These are phyloP conservation scores for Heliconius eleuchia DNA, from an alignment of 1,140 invertebrate species.

Conservation along the genomic window DNA sequence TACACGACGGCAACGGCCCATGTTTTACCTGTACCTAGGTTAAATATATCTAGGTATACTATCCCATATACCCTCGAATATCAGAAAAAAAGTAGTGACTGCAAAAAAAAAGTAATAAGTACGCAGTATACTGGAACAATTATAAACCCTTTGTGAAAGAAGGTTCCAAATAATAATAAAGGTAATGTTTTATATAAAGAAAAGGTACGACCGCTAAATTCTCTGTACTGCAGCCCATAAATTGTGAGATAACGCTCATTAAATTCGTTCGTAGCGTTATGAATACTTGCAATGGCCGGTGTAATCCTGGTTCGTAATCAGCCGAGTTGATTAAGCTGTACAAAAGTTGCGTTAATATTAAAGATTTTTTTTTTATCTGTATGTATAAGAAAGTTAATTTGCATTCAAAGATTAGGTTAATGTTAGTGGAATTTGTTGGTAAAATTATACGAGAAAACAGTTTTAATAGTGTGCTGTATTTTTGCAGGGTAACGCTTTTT, in stretches of 20 bases:
- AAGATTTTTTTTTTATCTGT: not conserved
- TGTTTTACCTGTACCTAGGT: too few relatives aligned
- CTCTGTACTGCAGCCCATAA: constrained; percentile 43
- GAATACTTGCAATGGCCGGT: constrained; percentile 50
- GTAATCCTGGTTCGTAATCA: constrained; percentile 54
- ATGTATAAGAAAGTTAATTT: constrained; percentile 16
- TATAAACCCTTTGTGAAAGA: not conserved
- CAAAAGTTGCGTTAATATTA: constrained; percentile 38
- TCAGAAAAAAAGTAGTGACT: not conserved
- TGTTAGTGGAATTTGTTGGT: not conserved
- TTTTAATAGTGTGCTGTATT: too few relatives aligned
- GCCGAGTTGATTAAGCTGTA: constrained; percentile 52
- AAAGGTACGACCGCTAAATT: constrained; percentile 25
- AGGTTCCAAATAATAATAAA: not conserved
- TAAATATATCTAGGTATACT: too few relatives aligned
- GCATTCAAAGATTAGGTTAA: not conserved
- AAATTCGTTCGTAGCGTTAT: constrained; percentile 50
- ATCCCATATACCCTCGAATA: too few relatives aligned
- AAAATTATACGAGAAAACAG: not conserved
- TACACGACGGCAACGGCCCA: too few relatives aligned
- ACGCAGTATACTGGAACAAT: not conserved
- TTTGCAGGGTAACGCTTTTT: too few relatives aligned
- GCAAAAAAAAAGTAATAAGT: not conserved
- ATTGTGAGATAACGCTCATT: constrained; percentile 51
- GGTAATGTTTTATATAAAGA: constrained; percentile 17